Percentiles rank a stretch among this genome's conserved stretches.
These are phyloP conservation scores for Euura lappo DNA, from an alignment of 1,140 invertebrate genomes.

Conservation along the genomic window DNA sequence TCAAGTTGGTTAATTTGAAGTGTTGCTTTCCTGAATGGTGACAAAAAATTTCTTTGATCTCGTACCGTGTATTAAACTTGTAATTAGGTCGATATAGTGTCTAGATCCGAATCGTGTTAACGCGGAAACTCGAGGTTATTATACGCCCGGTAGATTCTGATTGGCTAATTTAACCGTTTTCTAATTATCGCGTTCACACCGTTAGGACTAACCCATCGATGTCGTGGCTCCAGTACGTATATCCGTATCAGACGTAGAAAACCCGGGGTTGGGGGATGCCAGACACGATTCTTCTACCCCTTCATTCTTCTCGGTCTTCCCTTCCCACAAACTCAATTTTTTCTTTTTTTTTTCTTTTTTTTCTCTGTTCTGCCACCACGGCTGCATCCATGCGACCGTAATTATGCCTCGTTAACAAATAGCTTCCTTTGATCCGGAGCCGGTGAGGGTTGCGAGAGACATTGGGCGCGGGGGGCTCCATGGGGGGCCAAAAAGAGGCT, in stretches of 20 bases:
- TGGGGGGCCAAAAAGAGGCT: not conserved
- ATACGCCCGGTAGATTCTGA: conserved; percentile 28
- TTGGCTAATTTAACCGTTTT: conserved; percentile 30
- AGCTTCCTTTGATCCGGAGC: conserved; percentile 41
- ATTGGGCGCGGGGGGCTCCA: not conserved
- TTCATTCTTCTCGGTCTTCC: too few relatives aligned
- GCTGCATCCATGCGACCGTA: conserved; percentile 29
- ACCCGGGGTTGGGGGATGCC: too few relatives aligned
- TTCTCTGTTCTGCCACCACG: not conserved
- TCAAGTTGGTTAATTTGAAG: too few relatives aligned
- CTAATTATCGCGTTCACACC: conserved; percentile 17
- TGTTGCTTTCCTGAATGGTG: too few relatives aligned
- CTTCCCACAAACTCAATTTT: too few relatives aligned
- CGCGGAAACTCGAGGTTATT: conserved; percentile 20
- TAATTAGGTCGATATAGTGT: too few relatives aligned
- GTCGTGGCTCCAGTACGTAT: not conserved
- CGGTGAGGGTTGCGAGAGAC: too few relatives aligned
- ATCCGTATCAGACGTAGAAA: not conserved
- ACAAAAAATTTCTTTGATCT: too few relatives aligned
- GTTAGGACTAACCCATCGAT: not conserved
- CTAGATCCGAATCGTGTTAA: too few relatives aligned
- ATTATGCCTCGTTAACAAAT: conserved; percentile 50
- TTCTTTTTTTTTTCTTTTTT: conserved; percentile 12
- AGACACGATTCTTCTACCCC: too few relatives aligned
- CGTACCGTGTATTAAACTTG: too few relatives aligned